Evolutionary conservation across 2,113 vertebrate species (phyloP).

Genomic region (Lipophrys pholis): DNA sequence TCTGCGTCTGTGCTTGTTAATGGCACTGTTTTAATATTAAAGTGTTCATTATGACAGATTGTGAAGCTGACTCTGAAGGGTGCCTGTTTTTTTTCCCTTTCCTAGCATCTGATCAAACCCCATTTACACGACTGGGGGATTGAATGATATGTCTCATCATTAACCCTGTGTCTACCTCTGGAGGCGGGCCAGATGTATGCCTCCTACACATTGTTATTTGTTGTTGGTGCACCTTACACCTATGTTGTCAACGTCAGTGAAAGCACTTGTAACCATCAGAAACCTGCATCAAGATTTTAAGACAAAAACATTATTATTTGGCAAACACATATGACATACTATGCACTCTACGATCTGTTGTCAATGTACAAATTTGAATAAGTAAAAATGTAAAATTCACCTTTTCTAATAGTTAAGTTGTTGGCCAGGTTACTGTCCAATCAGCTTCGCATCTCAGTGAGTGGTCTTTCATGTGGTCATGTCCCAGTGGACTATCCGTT

Average conservation of each 20-base stretch:
- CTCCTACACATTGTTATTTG: slow-evolving; percentile 51
- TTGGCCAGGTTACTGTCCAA: slow-evolving; percentile 22
- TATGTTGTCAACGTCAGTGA: slow-evolving; percentile 4
- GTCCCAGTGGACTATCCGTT: slow-evolving; percentile 56
- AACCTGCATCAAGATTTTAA: background rate
- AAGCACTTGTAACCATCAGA: background rate
- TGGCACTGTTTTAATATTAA: slow-evolving; percentile 76
- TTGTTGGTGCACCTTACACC: slow-evolving; percentile 27
- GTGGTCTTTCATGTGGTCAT: slow-evolving; percentile 55
- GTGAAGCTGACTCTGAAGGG: slow-evolving; percentile 47
- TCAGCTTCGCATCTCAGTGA: slow-evolving; percentile 50
- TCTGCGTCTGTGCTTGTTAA: slow-evolving; percentile 66
- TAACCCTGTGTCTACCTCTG: slow-evolving; percentile 57
- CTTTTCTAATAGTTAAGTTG: slow-evolving; percentile 2
- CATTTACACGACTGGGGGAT: slow-evolving; percentile 56
- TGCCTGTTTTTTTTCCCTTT: slow-evolving; percentile 46
- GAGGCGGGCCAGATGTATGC: slow-evolving; percentile 42
- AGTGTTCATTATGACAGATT: slow-evolving; percentile 74
- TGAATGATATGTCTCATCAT: slow-evolving; percentile 69
- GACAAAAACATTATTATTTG: background rate
- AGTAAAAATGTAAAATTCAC: background rate
- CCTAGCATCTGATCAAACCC: slow-evolving; percentile 67
- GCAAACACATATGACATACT: background rate
- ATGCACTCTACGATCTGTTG: background rate
- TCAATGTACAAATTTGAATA: slow-evolving; percentile 23